phyloP scores from a whole-genome alignment of 2,113 vertebrate species.

The Urocynchramus pylzowi region DNA sequence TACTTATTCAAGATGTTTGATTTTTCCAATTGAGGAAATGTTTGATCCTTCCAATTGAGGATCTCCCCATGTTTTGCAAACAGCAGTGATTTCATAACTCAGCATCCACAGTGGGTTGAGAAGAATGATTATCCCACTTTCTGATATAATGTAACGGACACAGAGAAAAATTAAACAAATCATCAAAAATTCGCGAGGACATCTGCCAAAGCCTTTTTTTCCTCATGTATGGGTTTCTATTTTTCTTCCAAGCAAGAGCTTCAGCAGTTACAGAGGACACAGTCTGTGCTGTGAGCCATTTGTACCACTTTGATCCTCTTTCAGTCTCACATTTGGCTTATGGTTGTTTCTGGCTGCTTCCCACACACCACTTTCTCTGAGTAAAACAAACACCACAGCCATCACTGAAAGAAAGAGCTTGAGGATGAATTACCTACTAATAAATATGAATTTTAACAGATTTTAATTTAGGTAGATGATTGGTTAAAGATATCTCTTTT shows the following conservation, averaged over 20 bases:
- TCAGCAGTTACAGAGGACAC: not conserved
- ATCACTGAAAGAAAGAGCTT: not conserved
- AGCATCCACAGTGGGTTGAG: not conserved
- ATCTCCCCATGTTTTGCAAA: slow-evolving; percentile 41
- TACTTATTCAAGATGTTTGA: not conserved
- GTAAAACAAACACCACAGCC: not conserved
- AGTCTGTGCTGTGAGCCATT: not conserved
- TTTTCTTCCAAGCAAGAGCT: not conserved
- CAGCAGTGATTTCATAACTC: not conserved
- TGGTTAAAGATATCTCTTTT: not conserved
- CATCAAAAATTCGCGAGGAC: not conserved
- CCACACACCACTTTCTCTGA: not conserved
- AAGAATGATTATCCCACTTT: not conserved
- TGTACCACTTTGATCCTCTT: not conserved
- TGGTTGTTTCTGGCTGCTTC: not conserved
- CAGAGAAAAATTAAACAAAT: not conserved
- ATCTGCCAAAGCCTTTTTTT: not conserved
- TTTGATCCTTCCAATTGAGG: slow-evolving; percentile 15
- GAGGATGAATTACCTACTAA: not conserved
- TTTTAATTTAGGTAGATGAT: slow-evolving; percentile 11
- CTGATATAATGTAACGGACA: not conserved
- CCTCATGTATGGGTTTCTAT: not conserved
- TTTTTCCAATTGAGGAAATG: not conserved
- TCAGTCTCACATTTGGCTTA: not conserved
- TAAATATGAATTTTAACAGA: slow-evolving; percentile 14